phyloP scores from a whole-genome alignment of 2,888 invertebrate species.

The Eilema griseolum region DNA sequence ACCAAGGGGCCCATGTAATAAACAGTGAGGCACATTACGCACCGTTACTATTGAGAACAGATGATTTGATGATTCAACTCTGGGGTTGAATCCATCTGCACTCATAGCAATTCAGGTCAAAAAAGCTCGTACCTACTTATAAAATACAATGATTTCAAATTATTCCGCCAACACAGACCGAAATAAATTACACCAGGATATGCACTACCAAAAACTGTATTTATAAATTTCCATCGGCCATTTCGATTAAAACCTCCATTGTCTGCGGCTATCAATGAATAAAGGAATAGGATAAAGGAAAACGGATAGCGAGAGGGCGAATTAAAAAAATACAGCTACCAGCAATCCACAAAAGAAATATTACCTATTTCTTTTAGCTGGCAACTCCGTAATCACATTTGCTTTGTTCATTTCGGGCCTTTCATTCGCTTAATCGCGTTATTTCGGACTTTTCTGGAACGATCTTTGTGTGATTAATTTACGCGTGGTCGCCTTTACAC shows the following conservation, averaged over 20 bases:
- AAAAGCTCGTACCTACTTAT: not conserved
- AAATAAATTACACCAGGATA: conserved; percentile 13
- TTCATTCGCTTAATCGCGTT: conserved; percentile 86
- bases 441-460: conserved; percentile 78
- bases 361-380: conserved; percentile 83
- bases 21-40: too few species aligned
- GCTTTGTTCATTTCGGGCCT: conserved; percentile 85
- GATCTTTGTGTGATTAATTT: conserved; percentile 62
- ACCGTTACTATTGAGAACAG: not conserved
- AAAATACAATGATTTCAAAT: not conserved
- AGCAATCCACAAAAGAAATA: conserved; percentile 77
- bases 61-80: not conserved
- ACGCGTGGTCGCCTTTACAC: conserved; percentile 49
- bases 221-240: conserved; percentile 46
- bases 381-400: conserved; percentile 85
- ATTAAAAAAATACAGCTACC: conserved; percentile 58
- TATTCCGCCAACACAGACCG: not conserved
- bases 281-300: conserved; percentile 55
- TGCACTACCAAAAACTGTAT: conserved; percentile 22
- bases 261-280: conserved; percentile 56
- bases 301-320: conserved; percentile 54
- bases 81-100: not conserved
- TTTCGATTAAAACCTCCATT: conserved; percentile 52
- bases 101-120: not conserved
- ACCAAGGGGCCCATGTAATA: not conserved